These are phyloP conservation scores for Cossypha dichroa DNA, from an alignment of 2,797 vertebrate genomes.

Conservation along the genomic window DNA sequence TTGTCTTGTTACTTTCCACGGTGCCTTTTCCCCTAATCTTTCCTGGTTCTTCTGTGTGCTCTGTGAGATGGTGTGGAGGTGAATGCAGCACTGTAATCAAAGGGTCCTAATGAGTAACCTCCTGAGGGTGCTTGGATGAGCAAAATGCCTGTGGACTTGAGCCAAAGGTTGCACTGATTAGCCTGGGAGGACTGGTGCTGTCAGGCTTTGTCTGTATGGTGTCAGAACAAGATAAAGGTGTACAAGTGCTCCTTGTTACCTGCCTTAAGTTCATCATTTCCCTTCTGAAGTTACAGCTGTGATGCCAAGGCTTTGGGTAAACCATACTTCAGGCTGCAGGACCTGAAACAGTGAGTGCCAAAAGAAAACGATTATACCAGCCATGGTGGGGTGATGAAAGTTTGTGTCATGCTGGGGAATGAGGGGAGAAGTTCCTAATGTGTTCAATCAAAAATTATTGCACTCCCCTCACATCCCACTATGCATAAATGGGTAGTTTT, in stretches of 20 bases:
- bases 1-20: background rate
- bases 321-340: background rate
- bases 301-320: background rate
- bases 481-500: background rate
- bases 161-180: conserved; percentile 4
- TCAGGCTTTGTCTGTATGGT: background rate
- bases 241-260: background rate
- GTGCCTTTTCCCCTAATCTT: background rate
- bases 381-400: accelerated
- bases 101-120: background rate
- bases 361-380: background rate
- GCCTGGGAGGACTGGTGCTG: background rate
- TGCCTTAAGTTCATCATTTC: background rate
- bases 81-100: background rate
- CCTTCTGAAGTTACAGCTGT: background rate
- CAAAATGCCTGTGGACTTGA: background rate
- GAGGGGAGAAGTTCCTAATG: background rate
- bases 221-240: conserved; percentile 8
- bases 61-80: background rate
- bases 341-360: background rate
- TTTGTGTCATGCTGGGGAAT: background rate
- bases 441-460: background rate
- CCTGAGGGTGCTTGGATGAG: background rate
- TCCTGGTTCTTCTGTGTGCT: background rate
- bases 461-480: background rate